phyloP scores from a whole-genome alignment of 2,113 vertebrate genomes.

The Ivindomyrus marchei region DNA sequence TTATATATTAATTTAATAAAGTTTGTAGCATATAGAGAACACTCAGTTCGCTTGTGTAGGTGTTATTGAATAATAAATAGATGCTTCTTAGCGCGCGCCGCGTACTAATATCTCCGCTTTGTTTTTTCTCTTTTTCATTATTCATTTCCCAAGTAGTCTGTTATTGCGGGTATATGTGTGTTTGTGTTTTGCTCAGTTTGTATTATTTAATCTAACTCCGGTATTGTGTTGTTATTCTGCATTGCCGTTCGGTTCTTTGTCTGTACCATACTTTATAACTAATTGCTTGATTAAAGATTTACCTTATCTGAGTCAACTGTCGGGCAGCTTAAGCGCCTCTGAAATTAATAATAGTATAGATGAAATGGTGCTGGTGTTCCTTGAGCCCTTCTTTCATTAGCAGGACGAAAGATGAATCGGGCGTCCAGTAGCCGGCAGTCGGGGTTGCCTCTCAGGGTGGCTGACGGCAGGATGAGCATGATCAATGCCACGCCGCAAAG shows the following conservation, averaged over 20 bases:
- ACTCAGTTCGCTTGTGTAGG: background rate
- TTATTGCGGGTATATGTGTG: background rate
- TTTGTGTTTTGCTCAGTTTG: background rate
- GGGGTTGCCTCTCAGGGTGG: conserved; percentile 72
- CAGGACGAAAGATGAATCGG: conserved; percentile 62
- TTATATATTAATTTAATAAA: background rate
- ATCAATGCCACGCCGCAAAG: conserved; percentile 77
- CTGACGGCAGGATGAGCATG: conserved; percentile 76
- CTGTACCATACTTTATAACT: background rate
- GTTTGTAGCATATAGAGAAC: background rate
- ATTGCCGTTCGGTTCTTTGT: background rate
- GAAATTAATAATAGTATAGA: background rate
- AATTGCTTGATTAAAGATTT: background rate
- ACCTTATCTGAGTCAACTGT: background rate
- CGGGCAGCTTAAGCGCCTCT: background rate
- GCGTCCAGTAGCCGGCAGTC: conserved; percentile 60
- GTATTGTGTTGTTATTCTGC: too few species aligned
- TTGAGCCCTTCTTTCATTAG: background rate
- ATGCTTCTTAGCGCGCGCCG: background rate
- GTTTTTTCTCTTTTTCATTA: background rate
- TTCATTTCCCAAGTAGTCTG: background rate
- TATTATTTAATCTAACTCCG: background rate
- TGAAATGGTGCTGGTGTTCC: background rate
- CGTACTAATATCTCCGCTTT: background rate
- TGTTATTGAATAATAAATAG: background rate